Percentiles rank a stretch among this genome's conserved stretches.
phyloP scores from a whole-genome alignment of 1,140 invertebrate genomes.

The Bombus pascuorum region DNA sequence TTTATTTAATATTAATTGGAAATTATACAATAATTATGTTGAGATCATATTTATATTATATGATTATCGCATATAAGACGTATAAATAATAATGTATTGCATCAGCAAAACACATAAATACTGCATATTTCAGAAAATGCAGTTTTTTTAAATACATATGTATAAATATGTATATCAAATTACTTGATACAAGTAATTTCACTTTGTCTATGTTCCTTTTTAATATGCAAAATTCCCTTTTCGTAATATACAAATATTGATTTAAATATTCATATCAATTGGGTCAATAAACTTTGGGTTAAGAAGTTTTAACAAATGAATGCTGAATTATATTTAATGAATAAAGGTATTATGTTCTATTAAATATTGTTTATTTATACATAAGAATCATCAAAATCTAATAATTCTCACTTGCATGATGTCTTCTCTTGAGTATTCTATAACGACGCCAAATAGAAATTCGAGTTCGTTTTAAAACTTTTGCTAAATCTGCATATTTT shows the following conservation, averaged over 20 bases:
- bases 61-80: neutral
- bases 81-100: slow-evolving; percentile 14
- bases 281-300: neutral
- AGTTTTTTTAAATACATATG: neutral
- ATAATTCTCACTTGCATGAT: neutral
- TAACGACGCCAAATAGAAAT: slow-evolving; percentile 76
- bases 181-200: neutral
- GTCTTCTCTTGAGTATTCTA: slow-evolving; percentile 58
- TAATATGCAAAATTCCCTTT: neutral
- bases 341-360: too few species aligned
- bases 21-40: slow-evolving; percentile 7
- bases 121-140: neutral
- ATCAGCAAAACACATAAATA: neutral
- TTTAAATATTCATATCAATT: neutral
- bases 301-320: neutral
- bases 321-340: neutral
- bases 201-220: neutral
- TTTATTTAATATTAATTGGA: neutral
- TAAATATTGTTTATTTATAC: neutral
- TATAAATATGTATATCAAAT: neutral
- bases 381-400: neutral
- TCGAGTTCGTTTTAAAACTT: slow-evolving; percentile 72
- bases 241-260: neutral
- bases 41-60: neutral
- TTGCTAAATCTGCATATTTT: slow-evolving; percentile 70